Conservation (phyloP, 92 coral and sea anemone genomes). For the Siderastrea radians region DNA sequence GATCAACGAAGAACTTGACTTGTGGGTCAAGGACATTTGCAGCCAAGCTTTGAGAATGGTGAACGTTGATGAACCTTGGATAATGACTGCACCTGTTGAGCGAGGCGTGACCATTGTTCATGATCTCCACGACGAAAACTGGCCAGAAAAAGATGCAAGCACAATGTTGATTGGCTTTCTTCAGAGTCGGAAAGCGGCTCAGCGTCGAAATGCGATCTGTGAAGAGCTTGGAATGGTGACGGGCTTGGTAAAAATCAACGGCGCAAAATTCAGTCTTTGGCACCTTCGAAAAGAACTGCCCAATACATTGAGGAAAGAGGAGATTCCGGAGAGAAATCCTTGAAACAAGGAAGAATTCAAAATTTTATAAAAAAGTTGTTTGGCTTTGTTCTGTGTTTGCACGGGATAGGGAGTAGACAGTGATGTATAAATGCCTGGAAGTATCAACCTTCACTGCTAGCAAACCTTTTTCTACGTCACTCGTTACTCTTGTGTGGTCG, state of each 20-base stretch:
- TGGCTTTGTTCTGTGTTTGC: too few species aligned
- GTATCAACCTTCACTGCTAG: too few species aligned
- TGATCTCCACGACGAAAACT: not conserved
- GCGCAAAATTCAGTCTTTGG: slow-evolving; percentile 21
- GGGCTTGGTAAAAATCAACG: slow-evolving; percentile 17
- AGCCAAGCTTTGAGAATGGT: too few species aligned
- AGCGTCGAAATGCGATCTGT: slow-evolving; percentile 24
- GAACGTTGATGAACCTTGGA: not conserved
- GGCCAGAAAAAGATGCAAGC: not conserved
- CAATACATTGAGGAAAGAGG: not conserved
- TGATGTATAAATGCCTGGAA: too few species aligned
- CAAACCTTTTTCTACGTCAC: too few species aligned
- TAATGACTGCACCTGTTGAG: not conserved
- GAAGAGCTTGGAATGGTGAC: slow-evolving; percentile 10
- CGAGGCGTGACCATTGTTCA: not conserved
- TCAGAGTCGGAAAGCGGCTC: not conserved
- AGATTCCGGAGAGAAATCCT: not conserved
- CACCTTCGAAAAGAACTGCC: slow-evolving; percentile 12
- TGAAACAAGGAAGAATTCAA: too few species aligned
- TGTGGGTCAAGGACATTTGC: slow-evolving; percentile 1
- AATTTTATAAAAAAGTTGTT: too few species aligned
- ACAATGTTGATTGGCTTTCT: not conserved
- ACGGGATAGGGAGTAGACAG: too few species aligned
- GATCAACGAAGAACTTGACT: not conserved
- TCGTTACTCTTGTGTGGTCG: too few species aligned